Base-by-base conservation (phyloP, 1,140 invertebrate species). In the Phymastichus coffea region DNA sequence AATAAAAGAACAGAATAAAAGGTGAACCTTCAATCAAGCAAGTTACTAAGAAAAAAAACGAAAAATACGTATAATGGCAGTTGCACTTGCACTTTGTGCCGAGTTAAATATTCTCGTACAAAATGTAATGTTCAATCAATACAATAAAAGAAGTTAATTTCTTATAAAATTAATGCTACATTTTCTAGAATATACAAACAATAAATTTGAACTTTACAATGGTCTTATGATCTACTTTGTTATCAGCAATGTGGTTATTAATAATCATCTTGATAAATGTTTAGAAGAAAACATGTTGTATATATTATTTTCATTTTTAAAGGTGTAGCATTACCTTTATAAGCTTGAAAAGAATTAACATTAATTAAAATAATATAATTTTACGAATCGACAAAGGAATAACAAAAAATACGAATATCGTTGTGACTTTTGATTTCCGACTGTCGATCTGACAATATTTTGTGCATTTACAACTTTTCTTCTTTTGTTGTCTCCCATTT, bases 381-480 rank as follows among this genome's bases (percentile, higher is more conserved):
- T 41, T 3, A 23, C 19, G 14, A n/a, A 20, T 23, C 6, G 26
- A 28, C 38, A 58, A 26, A 43, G 28, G 20, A 37, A 35, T 58
- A 44, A 2, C 20, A 55, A 20, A 51, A 35, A 2, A 57, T 33
- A 51, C 37, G 17, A 38, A 40, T 4, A 38, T 35, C 1, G 3
- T 17, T 25, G 20, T 49, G 1, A 20, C 47, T 51, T 58, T 58
- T 51, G 51, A 49, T 58, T 58, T 38, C 3, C 7, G 51, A 28
- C 35, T 15, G 44, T 15, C 14, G 9, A 41, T 43, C 26, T 26
- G 9, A 52, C 3, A 48, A n/a, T 58, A 19, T 46, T 37, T 17
- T 52, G 49, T 28, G n/a, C 40, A 59, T 59, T 37, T 53, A 52
- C 12, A 59, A 46, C n/a, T 53, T n/a, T n/a, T n/a, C n/a, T n/a